These are phyloP conservation scores for Mycteria americana DNA, from an alignment of 2,797 vertebrate genomes.

Conservation along the genomic window DNA sequence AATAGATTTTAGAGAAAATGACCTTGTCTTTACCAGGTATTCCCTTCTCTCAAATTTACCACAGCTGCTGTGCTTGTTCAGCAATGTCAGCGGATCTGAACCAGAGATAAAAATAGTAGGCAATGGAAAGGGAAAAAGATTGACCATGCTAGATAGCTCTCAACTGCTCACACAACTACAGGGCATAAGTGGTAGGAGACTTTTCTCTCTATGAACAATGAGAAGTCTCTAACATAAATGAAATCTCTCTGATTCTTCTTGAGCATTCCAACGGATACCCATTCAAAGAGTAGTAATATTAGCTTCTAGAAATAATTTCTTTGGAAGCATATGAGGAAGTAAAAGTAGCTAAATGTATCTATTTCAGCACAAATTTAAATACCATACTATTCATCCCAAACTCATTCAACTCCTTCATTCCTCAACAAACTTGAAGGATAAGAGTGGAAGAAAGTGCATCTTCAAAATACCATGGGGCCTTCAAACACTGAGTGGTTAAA, in stretches of 20 bases:
- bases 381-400: not conserved
- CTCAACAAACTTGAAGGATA: not conserved
- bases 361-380: not conserved
- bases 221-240: not conserved
- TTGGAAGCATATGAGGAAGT: not conserved
- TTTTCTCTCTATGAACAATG: not conserved
- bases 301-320: not conserved
- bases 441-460: not conserved
- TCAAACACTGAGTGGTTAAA: not conserved
- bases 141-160: not conserved
- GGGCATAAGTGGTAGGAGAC: not conserved
- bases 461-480: not conserved
- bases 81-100: not conserved
- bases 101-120: not conserved
- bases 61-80: not conserved
- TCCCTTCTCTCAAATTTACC: not conserved
- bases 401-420: not conserved
- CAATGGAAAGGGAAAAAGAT: not conserved
- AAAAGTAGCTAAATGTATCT: not conserved
- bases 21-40: not conserved
- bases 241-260: not conserved
- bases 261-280: not conserved
- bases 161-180: not conserved
- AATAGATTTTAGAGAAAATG: not conserved
- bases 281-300: not conserved